A percentile compares a stretch with the other conserved stretches of the same genome.
Conservation (phyloP, 2,888 invertebrate genomes). For the Adela reaumurella region DNA sequence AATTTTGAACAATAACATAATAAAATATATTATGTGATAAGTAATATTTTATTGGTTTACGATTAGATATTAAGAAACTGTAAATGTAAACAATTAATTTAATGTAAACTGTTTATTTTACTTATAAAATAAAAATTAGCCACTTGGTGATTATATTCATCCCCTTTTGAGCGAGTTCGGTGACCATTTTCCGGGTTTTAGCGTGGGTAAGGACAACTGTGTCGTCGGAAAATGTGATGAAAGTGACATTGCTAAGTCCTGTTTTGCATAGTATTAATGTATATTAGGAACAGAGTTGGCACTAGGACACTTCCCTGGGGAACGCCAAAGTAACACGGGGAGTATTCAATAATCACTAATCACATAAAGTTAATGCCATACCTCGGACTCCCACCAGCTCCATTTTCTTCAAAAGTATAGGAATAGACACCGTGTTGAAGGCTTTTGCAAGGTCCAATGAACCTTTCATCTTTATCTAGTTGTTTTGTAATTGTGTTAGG, state of each 20-base stretch:
- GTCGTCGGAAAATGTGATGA: not conserved
- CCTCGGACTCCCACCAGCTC: conserved; percentile 1
- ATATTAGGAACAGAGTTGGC: not conserved
- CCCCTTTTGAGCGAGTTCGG: not conserved
- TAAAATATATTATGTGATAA: too few species aligned
- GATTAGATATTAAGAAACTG: too few species aligned
- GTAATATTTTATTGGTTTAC: too few species aligned
- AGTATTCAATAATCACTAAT: not conserved
- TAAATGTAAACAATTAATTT: too few species aligned
- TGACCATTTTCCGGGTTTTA: not conserved
- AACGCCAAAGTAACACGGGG: not conserved
- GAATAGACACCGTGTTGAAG: too few species aligned
- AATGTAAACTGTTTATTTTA: too few species aligned
- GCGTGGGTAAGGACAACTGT: not conserved
- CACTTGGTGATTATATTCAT: not conserved
- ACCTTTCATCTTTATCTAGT: too few species aligned
- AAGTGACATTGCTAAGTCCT: not conserved
- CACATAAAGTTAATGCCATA: not conserved
- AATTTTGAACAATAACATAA: too few species aligned
- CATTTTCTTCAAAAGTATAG: too few species aligned
- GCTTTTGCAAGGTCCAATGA: too few species aligned
- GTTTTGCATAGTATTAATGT: not conserved
- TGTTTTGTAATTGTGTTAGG: too few species aligned
- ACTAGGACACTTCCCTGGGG: not conserved
- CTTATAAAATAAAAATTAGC: not conserved